Evolutionary conservation across 2,797 vertebrate species (phyloP).

Genomic region (Chrosomus eos): DNA sequence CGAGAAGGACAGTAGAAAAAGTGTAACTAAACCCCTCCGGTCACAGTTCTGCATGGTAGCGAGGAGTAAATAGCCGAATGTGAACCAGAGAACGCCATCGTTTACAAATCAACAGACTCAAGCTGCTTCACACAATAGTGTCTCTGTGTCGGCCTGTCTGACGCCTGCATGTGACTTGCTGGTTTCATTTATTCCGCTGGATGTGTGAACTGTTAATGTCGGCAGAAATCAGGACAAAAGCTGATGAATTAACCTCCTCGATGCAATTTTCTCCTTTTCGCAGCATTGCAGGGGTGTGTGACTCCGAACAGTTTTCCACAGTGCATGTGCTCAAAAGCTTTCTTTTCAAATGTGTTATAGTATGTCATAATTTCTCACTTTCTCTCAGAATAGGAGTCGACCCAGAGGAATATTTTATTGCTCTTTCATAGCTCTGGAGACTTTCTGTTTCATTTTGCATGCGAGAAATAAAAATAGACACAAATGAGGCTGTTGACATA

Average conservation of each 20-base stretch:
- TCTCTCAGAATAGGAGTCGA: background rate
- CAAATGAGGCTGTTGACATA: background rate
- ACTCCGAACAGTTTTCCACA: background rate
- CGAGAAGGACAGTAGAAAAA: background rate
- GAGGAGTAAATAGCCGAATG: conserved; percentile 28
- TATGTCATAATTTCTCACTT: background rate
- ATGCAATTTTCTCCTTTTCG: conserved; percentile 46
- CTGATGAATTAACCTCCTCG: conserved; percentile 36
- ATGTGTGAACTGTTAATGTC: conserved; percentile 17
- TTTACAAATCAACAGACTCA: background rate
- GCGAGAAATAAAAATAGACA: background rate
- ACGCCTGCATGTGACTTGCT: conserved; percentile 11
- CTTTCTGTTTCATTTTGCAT: background rate
- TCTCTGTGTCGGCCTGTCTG: conserved; percentile 19
- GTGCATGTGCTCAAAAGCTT: background rate
- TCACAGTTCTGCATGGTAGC: conserved; percentile 11
- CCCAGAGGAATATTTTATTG: background rate
- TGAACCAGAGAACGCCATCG: background rate
- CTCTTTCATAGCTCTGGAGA: background rate
- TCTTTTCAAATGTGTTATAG: background rate
- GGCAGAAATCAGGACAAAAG: conserved; percentile 41
- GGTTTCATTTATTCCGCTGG: background rate
- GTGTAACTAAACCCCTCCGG: background rate
- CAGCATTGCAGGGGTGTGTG: background rate
- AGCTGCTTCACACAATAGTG: conserved; percentile 6